Evolutionary conservation across 2,888 invertebrate species (phyloP), one percentile per base, ranked within the genome.

Genomic region (Trichopoda pennipes): DNA sequence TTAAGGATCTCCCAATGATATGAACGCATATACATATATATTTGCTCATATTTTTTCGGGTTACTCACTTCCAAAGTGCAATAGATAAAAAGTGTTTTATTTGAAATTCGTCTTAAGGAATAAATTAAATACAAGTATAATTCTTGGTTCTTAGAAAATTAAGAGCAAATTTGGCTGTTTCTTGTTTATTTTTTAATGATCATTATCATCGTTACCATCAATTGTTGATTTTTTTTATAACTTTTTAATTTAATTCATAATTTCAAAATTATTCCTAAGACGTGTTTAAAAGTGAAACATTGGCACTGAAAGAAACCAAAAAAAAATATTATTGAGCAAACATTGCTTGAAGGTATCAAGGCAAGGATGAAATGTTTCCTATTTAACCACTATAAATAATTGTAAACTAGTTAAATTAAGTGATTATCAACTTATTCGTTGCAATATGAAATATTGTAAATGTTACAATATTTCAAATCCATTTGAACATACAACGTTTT

Each of bases 311-410:
- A 42, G 23, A 17, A 17, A 66, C 10, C 51, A 14, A 14, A 17
- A 28, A 14, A 17, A 28, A 60, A 9, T 35, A n/a, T 51, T 12
- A 38, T 38, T 77, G 47, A 70, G 70, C 61, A 64, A 70, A 80
- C 78, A 49, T 83, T 80, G 78, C 75, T 60, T 75, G 55, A 78
- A 28, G 28, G 4, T 69, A 69, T 73, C 83, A 53, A 53, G 68
- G 72, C 53, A 69, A 79, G 60, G 42, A 60, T 42, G 28, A 51
- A 35, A 38, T 51, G 42, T 68, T 66, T 75, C 56, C 51, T 51
- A 60, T 51, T 66, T 42, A 58, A 35, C 6, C 42, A 17, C 44
- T 60, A 51, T 64, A 75, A 35, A 60, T 51, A 56, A 74, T 74
- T 56, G 49, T 58, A 66, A 75, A 51, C 21, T 75, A 75, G 58